Evolutionary conservation across 1,140 invertebrate genomes (phyloP).

Genomic region (Halotydeus destructor): DNA sequence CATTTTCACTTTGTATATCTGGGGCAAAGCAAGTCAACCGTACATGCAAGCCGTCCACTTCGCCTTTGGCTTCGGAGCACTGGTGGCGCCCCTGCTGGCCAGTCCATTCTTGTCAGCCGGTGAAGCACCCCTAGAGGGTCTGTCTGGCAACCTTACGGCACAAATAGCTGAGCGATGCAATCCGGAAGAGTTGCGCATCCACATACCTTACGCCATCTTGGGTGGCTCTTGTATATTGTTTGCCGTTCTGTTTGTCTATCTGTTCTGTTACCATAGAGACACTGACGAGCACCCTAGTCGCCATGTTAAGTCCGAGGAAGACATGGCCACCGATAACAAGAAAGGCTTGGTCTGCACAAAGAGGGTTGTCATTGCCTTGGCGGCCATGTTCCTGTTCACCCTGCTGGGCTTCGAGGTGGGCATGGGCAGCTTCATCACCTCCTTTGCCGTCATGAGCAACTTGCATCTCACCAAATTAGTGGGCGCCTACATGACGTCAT

Average conservation of each 20-base stretch:
- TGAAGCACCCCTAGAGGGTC: neutral
- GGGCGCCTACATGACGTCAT: conserved; percentile 25
- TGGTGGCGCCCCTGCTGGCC: conserved; percentile 29
- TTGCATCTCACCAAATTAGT: conserved; percentile 22
- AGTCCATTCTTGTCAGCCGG: conserved; percentile 25
- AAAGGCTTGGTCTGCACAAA: no score
- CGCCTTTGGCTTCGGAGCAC: conserved; percentile 31
- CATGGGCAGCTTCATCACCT: conserved; percentile 27
- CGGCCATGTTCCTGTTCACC: no score
- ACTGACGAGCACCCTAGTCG: neutral
- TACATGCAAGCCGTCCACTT: conserved; percentile 33
- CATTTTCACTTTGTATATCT: conserved; percentile 29
- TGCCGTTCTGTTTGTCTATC: neutral
- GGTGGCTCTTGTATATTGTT: neutral
- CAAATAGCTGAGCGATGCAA: no score
- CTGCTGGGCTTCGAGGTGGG: conserved; percentile 28
- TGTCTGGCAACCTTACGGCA: neutral
- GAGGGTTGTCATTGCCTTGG: no score
- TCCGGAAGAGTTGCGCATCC: neutral
- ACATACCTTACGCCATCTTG: neutral
- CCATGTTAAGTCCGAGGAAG: neutral
- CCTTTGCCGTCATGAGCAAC: conserved; percentile 24
- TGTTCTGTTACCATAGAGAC: neutral
- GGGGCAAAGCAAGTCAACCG: conserved; percentile 29
- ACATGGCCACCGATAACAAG: no score